Conservation (phyloP, 2,888 invertebrate genomes). For the Chalcis sispes region DNA sequence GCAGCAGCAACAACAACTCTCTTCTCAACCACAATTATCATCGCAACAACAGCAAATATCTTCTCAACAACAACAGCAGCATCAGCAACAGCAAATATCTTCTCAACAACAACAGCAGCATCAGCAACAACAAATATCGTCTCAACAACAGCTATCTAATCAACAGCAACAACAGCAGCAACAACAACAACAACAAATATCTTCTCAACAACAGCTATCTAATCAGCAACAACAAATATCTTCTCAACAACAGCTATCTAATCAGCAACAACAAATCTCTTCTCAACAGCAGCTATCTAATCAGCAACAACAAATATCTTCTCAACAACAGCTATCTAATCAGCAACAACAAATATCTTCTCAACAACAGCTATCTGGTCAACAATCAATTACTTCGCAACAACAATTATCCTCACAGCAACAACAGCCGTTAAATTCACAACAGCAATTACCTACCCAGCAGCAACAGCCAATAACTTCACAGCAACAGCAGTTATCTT, state of each 20-base stretch:
- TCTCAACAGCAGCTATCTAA: conserved; percentile 35
- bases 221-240: conserved; percentile 19
- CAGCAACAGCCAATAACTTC: conserved; percentile 35
- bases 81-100: conserved; percentile 56
- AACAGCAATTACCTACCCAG: conserved; percentile 24
- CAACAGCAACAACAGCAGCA: conserved; percentile 53
- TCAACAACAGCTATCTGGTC: conserved; percentile 41
- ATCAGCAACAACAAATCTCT: conserved; percentile 57
- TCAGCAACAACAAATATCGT: background rate
- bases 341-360: conserved; percentile 56
- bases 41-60: conserved; percentile 59
- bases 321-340: conserved; percentile 45
- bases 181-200: conserved; percentile 13
- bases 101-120: background rate
- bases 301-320: conserved; percentile 6
- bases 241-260: conserved; percentile 44
- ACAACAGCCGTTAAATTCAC: conserved; percentile 3
- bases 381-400: background rate
- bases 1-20: conserved; percentile 50
- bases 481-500: conserved; percentile 32
- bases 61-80: background rate
- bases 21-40: conserved; percentile 54
- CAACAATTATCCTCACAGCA: conserved; percentile 26
- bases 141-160: conserved; percentile 29
- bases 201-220: background rate